These are phyloP conservation scores for Ctenodactylus gundi DNA, from an alignment of 2,113 vertebrate species.

Conservation along the genomic window DNA sequence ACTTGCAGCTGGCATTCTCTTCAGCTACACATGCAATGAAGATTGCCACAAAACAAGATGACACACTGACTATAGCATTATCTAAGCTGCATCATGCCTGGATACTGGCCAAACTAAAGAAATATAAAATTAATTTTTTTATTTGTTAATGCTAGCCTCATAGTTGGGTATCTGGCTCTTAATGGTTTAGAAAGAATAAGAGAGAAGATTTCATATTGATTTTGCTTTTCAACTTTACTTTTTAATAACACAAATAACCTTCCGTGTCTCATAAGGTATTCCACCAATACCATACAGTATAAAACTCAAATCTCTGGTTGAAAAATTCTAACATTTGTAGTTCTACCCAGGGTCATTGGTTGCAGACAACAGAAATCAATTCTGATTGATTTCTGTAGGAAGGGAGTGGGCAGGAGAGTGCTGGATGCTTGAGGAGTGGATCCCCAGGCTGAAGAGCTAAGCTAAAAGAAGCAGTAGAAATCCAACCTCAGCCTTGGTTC, in stretches of 20 bases:
- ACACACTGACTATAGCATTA: constrained; percentile 41
- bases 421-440: neutral
- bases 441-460: neutral
- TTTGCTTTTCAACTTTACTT: constrained; percentile 59
- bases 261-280: neutral
- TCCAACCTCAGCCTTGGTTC: neutral
- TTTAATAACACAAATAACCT: constrained; percentile 59
- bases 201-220: constrained; percentile 40
- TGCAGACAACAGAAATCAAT: neutral
- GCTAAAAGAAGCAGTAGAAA: neutral
- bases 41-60: constrained; percentile 33
- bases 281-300: neutral
- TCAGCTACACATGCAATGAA: neutral
- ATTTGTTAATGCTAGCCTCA: neutral
- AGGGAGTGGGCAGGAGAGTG: neutral
- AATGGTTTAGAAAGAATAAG: constrained; percentile 30
- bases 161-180: constrained; percentile 27
- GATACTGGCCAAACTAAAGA: constrained; percentile 32
- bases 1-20: constrained; percentile 24
- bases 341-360: neutral
- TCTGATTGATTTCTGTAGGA: neutral
- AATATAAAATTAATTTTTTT: constrained; percentile 11
- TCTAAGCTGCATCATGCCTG: constrained; percentile 9
- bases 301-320: constrained; percentile 40
- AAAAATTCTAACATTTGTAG: constrained; percentile 20